Conservation (phyloP, 2,888 invertebrate species). For the Yponomeuta cagnagella region DNA sequence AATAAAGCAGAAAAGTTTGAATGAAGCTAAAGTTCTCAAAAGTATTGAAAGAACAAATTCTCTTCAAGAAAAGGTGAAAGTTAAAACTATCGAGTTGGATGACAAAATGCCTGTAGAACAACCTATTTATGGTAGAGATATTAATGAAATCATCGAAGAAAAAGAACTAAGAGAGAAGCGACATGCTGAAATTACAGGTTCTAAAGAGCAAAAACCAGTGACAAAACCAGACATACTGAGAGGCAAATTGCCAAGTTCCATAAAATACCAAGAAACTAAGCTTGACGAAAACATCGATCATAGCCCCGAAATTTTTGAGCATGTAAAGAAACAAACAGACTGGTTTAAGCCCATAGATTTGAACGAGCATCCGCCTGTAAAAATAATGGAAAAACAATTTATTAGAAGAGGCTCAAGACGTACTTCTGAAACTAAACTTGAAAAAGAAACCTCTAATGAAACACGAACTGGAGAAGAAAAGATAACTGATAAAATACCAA, state of each 20-base stretch:
- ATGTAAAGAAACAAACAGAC: background rate
- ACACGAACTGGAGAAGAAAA: constrained; percentile 18
- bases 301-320: background rate
- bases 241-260: background rate
- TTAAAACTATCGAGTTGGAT: background rate
- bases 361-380: background rate
- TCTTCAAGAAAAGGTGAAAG: constrained; percentile 16
- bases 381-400: background rate
- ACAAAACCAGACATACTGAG: background rate
- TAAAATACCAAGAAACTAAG: background rate
- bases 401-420: background rate
- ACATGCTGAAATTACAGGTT: background rate
- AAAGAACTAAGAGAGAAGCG: background rate
- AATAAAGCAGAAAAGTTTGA: constrained; percentile 39
- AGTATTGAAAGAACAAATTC: constrained; percentile 19
- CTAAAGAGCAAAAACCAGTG: background rate
- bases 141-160: background rate
- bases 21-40: constrained; percentile 33
- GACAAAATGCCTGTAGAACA: background rate
- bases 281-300: background rate
- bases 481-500: constrained; percentile 20
- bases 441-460: background rate
- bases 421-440: background rate
- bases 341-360: background rate
- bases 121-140: background rate